Conservation (phyloP, 2,888 invertebrate genomes). For the Acanthosoma haemorrhoidale region DNA sequence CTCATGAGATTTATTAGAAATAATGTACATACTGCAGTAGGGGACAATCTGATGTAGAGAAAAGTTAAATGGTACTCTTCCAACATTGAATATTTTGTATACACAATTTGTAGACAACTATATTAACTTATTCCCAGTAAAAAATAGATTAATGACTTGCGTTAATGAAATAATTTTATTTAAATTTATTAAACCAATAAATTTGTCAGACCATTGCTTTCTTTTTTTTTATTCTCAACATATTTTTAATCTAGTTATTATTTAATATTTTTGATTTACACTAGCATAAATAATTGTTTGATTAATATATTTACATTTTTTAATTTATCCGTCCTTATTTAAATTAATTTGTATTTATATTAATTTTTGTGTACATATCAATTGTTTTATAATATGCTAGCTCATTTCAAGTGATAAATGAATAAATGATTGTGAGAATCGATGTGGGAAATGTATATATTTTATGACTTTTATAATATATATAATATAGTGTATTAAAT, state of each 20-base stretch:
- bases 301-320: slow-evolving; percentile 15
- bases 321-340: slow-evolving; percentile 27
- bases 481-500: neutral
- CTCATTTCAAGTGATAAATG: slow-evolving; percentile 24
- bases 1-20: neutral
- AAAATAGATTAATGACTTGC: neutral
- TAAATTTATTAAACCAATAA: neutral
- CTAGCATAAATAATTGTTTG: neutral
- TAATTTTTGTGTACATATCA: neutral
- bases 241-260: neutral
- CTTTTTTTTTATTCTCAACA: slow-evolving; percentile 7
- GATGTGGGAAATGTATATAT: slow-evolving; percentile 24
- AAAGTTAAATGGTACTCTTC: neutral
- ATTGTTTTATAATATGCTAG: slow-evolving; percentile 6
- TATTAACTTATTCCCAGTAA: neutral
- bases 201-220: neutral
- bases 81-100: neutral
- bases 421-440: slow-evolving; percentile 6
- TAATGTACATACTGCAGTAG: neutral
- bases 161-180: neutral
- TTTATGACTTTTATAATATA: slow-evolving; percentile 28
- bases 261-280: neutral
- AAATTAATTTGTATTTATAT: slow-evolving; percentile 20
- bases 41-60: neutral
- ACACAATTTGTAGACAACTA: neutral